Evolutionary conservation across 2,113 vertebrate genomes (phyloP).

Genomic region (Etheostoma cragini): DNA sequence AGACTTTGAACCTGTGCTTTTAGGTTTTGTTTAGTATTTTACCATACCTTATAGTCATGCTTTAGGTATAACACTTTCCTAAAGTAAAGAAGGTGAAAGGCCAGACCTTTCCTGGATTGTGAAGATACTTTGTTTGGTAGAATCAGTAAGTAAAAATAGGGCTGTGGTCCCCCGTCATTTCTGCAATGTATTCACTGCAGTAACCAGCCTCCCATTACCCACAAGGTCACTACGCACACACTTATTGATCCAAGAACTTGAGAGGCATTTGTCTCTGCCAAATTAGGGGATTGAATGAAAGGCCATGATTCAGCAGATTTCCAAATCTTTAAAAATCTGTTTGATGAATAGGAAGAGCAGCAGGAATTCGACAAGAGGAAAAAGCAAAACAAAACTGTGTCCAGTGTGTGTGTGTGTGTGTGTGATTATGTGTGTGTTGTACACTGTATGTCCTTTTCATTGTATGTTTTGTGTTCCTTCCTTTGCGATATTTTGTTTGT

Average conservation of each 20-base stretch:
- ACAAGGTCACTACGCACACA: slow-evolving; percentile 37
- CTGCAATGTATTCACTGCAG: slow-evolving; percentile 45
- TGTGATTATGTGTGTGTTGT: slow-evolving; percentile 51
- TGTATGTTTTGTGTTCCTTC: slow-evolving; percentile 50
- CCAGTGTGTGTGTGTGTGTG: slow-evolving; percentile 49
- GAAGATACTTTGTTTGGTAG: background rate
- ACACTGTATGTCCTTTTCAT: slow-evolving; percentile 60
- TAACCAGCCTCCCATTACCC: slow-evolving; percentile 16
- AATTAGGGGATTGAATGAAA: slow-evolving; percentile 18
- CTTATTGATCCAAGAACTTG: slow-evolving; percentile 57
- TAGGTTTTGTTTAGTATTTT: slow-evolving; percentile 63
- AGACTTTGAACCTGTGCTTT: slow-evolving; percentile 58
- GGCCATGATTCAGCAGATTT: slow-evolving; percentile 41
- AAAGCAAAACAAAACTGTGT: slow-evolving; percentile 59
- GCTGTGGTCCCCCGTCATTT: background rate
- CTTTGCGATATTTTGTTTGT: slow-evolving; percentile 19
- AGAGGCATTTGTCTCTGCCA: slow-evolving; percentile 46
- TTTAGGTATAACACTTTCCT: background rate
- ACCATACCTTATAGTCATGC: background rate
- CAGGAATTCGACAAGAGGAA: slow-evolving; percentile 8
- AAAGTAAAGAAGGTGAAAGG: background rate
- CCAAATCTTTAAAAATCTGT: background rate
- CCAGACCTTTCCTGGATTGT: background rate
- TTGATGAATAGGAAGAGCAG: background rate
- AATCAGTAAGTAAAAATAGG: background rate